phyloP scores from a whole-genome alignment of 2,797 vertebrate genomes.

The Peromyscus aztecus region DNA sequence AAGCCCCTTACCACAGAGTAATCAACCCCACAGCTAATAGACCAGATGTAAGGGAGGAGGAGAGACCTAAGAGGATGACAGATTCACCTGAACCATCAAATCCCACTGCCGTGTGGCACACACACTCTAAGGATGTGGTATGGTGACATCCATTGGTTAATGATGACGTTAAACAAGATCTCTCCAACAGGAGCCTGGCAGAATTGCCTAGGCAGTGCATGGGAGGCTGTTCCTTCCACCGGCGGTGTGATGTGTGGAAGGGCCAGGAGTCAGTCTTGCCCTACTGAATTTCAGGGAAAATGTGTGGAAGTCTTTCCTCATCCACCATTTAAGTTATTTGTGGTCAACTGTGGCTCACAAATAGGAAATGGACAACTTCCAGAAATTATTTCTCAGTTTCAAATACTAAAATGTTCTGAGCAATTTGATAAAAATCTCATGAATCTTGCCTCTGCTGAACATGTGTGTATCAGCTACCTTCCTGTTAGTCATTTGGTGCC shows the following conservation, averaged over 20 bases:
- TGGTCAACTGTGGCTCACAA: neutral
- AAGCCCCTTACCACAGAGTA: neutral
- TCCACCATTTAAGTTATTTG: neutral
- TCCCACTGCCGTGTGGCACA: neutral
- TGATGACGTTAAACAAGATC: neutral
- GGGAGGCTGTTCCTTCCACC: neutral
- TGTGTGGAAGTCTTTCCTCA: neutral
- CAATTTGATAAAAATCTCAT: neutral
- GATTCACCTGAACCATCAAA: neutral
- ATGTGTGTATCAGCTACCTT: neutral
- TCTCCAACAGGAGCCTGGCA: neutral
- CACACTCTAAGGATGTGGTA: neutral
- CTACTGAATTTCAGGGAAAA: neutral
- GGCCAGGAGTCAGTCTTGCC: neutral
- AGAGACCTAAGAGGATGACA: neutral
- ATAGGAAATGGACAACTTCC: neutral
- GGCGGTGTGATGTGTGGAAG: neutral
- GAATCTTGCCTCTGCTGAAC: neutral
- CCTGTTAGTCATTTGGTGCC: neutral
- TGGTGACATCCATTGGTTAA: neutral
- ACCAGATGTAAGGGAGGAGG: neutral
- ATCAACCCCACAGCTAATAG: neutral
- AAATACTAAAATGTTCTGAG: neutral
- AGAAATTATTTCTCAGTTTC: neutral
- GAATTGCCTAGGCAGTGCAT: neutral